A percentile compares a stretch with the other conserved stretches of the same genome.
Evolutionary conservation across 1,140 invertebrate genomes (phyloP).

Genomic region (Sipha flava): DNA sequence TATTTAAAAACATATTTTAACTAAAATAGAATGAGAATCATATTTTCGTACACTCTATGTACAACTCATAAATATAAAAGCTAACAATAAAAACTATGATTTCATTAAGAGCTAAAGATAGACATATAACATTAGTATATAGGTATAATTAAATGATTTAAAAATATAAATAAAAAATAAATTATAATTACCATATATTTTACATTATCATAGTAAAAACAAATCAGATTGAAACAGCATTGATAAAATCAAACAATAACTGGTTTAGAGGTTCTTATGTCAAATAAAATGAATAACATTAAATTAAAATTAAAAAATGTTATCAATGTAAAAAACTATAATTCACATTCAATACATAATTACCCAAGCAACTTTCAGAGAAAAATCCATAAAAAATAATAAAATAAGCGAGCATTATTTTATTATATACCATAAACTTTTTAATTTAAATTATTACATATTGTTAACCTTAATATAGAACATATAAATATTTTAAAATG

Average conservation of each 20-base stretch:
- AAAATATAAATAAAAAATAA: not conserved
- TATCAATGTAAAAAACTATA: not conserved
- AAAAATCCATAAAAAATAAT: not conserved
- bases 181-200: not conserved
- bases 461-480: no score
- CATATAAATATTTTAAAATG: no score
- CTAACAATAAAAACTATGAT: not conserved
- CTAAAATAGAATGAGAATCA: conserved; percentile 6
- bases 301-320: not conserved
- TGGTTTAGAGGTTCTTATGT: not conserved
- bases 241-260: not conserved
- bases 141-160: not conserved
- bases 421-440: not conserved
- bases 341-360: not conserved
- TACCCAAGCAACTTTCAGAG: not conserved
- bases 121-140: not conserved
- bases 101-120: not conserved
- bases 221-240: not conserved
- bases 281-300: not conserved
- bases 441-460: not conserved
- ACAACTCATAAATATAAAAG: not conserved
- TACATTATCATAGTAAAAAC: not conserved
- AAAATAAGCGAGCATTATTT: not conserved
- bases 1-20: not conserved
- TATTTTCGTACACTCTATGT: not conserved